phyloP scores from a whole-genome alignment of 30 jellyfish, hydroid and myxozoan species.

The Chrysaora quinquecirrha region DNA sequence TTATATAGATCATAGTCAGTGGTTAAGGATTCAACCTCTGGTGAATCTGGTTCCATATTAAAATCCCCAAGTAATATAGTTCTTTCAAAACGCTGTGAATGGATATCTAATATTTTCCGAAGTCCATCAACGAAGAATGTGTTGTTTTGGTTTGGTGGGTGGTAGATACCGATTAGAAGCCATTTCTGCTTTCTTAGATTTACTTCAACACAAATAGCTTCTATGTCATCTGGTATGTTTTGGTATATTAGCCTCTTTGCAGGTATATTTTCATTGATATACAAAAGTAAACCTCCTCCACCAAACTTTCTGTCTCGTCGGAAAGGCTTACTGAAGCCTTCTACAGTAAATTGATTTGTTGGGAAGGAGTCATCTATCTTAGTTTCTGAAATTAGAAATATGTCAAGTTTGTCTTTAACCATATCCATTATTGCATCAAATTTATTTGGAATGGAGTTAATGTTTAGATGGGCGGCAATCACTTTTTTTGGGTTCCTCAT shows the following conservation, averaged over 20 bases:
- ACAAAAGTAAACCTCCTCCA: constrained; percentile 15
- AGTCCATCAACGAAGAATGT: not conserved
- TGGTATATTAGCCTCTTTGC: not conserved
- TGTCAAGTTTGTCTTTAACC: not conserved
- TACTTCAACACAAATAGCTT: not conserved
- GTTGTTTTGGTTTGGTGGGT: not conserved
- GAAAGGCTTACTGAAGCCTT: not conserved
- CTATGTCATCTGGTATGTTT: not conserved
- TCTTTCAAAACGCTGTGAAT: not conserved
- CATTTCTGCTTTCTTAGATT: constrained; percentile 15
- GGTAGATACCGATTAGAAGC: not conserved
- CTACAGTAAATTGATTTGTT: not conserved
- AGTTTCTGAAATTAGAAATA: not conserved
- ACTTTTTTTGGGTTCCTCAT: not conserved
- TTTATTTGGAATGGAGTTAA: not conserved
- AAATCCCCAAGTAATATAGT: not conserved
- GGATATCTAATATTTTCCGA: not conserved
- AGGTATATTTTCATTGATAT: not conserved
- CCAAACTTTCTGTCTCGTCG: constrained; percentile 1
- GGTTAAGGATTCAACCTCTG: not conserved
- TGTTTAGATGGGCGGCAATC: not conserved
- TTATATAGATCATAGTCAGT: not conserved
- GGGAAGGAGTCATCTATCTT: not conserved
- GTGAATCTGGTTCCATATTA: not conserved
- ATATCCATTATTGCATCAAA: not conserved